Conservation (phyloP, 2,888 invertebrate genomes). For the Nemotelus pantherinus region DNA sequence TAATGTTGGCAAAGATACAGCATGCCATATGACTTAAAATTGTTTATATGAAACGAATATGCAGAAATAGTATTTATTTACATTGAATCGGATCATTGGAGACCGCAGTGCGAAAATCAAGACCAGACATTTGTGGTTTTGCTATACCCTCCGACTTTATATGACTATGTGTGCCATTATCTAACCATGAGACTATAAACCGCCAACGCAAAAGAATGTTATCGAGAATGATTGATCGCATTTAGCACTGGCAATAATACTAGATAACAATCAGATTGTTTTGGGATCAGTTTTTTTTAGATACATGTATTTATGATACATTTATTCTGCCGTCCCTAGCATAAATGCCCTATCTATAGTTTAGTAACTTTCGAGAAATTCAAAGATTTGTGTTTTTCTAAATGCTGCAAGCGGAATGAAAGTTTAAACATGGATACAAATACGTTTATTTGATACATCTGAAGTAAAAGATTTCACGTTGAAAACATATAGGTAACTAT, state of each 20-base stretch:
- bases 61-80: neutral
- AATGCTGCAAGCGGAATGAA: too few species aligned
- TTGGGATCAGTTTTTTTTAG: too few species aligned
- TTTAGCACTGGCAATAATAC: neutral
- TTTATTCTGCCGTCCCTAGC: too few species aligned
- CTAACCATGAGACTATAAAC: conserved; percentile 9
- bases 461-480: too few species aligned
- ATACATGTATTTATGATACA: too few species aligned
- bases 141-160: neutral
- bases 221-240: conserved; percentile 8
- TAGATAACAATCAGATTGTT: neutral
- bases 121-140: neutral
- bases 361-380: too few species aligned
- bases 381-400: too few species aligned
- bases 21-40: neutral
- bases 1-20: neutral
- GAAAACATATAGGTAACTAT: too few species aligned
- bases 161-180: neutral
- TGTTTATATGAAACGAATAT: too few species aligned
- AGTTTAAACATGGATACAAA: too few species aligned
- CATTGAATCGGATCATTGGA: neutral
- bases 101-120: neutral
- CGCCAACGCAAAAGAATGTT: conserved; percentile 10
- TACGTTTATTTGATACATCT: too few species aligned
- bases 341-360: too few species aligned